Conservation (phyloP, 2,888 invertebrate species). For the Tipula confusa region DNA sequence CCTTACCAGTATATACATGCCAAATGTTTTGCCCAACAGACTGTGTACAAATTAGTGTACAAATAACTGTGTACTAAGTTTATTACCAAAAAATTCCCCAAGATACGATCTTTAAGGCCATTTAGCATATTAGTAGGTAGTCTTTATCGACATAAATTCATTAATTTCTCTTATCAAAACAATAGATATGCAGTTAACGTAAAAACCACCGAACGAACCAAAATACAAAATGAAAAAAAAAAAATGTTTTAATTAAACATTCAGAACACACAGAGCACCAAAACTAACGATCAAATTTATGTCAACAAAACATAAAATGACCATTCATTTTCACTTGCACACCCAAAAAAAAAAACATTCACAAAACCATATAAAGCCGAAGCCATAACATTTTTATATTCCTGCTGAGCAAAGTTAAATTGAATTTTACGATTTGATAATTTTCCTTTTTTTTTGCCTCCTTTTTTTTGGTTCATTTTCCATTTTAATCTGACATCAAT, state of each 20-base stretch:
- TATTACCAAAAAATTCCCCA: background rate
- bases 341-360: background rate
- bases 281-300: constrained; percentile 20
- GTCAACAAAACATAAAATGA: constrained; percentile 25
- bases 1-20: too few species aligned
- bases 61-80: too few species aligned
- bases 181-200: constrained; percentile 6
- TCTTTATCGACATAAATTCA: background rate
- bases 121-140: background rate
- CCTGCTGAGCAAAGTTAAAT: constrained; percentile 25
- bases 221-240: background rate
- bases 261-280: background rate
- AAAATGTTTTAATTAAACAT: background rate
- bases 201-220: background rate
- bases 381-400: constrained; percentile 20
- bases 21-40: too few species aligned
- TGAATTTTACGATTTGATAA: constrained; percentile 25
- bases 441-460: constrained; percentile 3
- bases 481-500: constrained; percentile 20
- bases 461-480: constrained; percentile 4
- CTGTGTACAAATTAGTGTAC: too few species aligned
- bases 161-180: constrained; percentile 3
- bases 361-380: background rate
- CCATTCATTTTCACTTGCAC: constrained; percentile 25
- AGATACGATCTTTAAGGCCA: background rate